A percentile compares a stretch with the other conserved stretches of the same genome.
phyloP scores from a whole-genome alignment of 2,888 invertebrate genomes.

The Drosophila kambysellisi region DNA sequence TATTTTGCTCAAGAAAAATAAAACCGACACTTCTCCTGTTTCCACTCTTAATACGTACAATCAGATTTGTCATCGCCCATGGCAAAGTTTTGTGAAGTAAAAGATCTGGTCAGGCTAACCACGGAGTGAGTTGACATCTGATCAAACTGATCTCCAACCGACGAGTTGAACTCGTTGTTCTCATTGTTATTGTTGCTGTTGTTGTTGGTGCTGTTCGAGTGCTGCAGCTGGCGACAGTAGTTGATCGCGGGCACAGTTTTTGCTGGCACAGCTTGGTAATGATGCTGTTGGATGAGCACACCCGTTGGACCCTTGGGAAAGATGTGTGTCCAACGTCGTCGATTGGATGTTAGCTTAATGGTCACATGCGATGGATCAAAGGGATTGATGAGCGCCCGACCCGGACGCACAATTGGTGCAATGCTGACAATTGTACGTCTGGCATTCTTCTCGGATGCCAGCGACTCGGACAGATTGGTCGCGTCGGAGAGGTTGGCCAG shows the following conservation, averaged over 20 bases:
- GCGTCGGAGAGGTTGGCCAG: slow-evolving; percentile 85
- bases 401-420: slow-evolving; percentile 89
- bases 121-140: slow-evolving; percentile 82
- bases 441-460: slow-evolving; percentile 83
- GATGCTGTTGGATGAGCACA: slow-evolving; percentile 96
- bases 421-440: slow-evolving; percentile 84
- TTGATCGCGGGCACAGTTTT: slow-evolving; percentile 60
- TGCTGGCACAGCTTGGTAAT: slow-evolving; percentile 93
- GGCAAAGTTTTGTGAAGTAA: slow-evolving; percentile 63
- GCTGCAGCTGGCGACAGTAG: slow-evolving; percentile 30
- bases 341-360: slow-evolving; percentile 97
- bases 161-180: slow-evolving; percentile 68
- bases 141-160: slow-evolving; percentile 82
- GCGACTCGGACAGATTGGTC: slow-evolving; percentile 83
- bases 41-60: slow-evolving; percentile 55
- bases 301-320: slow-evolving; percentile 98
- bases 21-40: background rate
- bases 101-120: slow-evolving; percentile 69
- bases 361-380: slow-evolving; percentile 99
- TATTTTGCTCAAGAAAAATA: no score
- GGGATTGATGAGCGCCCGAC: slow-evolving; percentile 96
- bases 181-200: slow-evolving; percentile 42
- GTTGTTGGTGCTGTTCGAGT: slow-evolving; percentile 36
- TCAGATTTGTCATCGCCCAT: slow-evolving; percentile 74
- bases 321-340: slow-evolving; percentile 98